Base-by-base conservation (phyloP, 1,140 invertebrate genomes). In the Nixonia krombeini region DNA sequence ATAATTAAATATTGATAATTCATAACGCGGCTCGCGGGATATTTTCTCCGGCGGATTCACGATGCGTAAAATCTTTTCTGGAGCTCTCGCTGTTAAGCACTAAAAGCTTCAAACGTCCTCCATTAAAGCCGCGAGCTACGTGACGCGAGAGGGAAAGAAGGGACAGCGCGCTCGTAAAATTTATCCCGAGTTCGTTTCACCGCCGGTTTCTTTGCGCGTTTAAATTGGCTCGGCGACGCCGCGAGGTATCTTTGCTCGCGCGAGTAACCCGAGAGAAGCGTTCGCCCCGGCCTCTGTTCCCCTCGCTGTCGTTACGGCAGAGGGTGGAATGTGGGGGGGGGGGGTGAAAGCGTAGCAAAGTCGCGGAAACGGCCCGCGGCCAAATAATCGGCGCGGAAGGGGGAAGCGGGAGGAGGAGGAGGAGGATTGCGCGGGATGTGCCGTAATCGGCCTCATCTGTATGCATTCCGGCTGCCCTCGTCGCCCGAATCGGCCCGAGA, bases 361-460 rank as follows among this genome's bases (percentile, higher is more conserved):
- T n/a, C n/a, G n/a, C n/a, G 47, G 28, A 70, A 74, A 63, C 61
- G 49, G 46, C 37, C 41, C 18, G 50, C 38, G 37, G 49, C 51
- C 64, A 68, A 73, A 68, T 73, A 58, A 73, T 71, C 46, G 50
- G 33, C 40, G 42, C 12, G 12, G 8, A 10, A 55, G 21, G 15
- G 17, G n/a, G 33, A 15, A 64, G 61, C 50, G n/a, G 33, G 57
- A 52, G 40, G 9, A 64, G 46, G n/a, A 28, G 57, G 49, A 33
- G 9, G 35, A 53, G 35, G 49, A 73, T 71, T 71, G 38, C 31
- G 25, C 55, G 25, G 45, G 38, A 62, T 52, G 49, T 47, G 16
- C 6, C 17, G 47, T 76, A 74, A 76, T 76, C 69, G 59, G 5
- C 12, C 57, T 63, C 62, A 70, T 74, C 63, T 64, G 62, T 69